Base-by-base conservation (phyloP, 2,888 invertebrate species). In the Dusona sp. region DNA sequence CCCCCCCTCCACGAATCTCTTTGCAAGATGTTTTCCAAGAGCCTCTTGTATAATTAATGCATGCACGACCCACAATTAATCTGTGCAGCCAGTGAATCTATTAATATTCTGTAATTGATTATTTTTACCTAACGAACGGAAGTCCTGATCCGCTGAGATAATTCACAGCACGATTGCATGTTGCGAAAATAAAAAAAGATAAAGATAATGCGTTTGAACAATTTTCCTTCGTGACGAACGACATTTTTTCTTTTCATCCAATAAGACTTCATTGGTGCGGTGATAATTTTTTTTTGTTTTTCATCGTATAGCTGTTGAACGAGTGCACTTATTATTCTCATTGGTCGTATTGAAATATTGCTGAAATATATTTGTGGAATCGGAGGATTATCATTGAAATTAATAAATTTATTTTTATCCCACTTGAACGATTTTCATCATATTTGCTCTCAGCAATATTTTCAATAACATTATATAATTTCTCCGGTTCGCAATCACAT, bases 21-120 rank as follows among this genome's bases (percentile, higher is more conserved):
- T 29, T 4, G 29, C 29, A 45, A 72, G 48, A 72, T 38, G n/a
- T 48, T 78, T 77, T 54, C 13, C 61, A 16, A 67, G 81, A 61
- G 77, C 51, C 77, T 61, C 16, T 29, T 29, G 6, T 61, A 13
- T 29, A 29, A 67, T 73, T 79, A 78, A 77, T 79, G 73, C 57
- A 29, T 42, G 64, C 51, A 36, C 48, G 68, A 38, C 19, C 16
- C 33, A 68, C 61, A 70, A 84, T 80, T 80, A 84, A 84, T 80
- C 51, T 19, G 36, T n/a, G 19, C 45, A 48, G 19, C 38, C 0
- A 36, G 73, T 33, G 67, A 70, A 45, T n/a, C 64, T 57, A 79
- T 84, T 77, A 84, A 84, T 77, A 75, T 68, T 19, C 11, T 22
- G 51, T 74, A 68, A 75, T 83, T 83, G 72, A 83, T 78, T 73